Base-by-base conservation (phyloP, 2,797 vertebrate species). In the Brachymystax lenok region DNA sequence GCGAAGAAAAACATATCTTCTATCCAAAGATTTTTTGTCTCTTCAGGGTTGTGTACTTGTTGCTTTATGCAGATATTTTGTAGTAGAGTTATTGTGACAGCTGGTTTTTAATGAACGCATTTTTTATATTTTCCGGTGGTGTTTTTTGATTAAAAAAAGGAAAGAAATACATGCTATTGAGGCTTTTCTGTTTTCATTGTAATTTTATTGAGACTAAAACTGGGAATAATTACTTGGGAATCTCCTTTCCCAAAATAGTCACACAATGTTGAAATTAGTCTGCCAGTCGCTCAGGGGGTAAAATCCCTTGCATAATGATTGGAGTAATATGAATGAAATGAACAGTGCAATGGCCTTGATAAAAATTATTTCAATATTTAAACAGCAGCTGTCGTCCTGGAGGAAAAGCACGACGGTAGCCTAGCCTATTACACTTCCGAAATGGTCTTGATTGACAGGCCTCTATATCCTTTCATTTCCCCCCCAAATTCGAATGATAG, bases 21-120 rank as follows among this genome's bases (percentile, higher is more conserved):
- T 96, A 97, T 96, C 95, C 96, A 97, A 97, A 97, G 96, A 97
- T 96, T 95, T 95, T 95, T 94, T 96, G 95, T 96, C 95, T 97
- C 95, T 96, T 96, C 96, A 96, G 95, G 95, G 95, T 96, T 95
- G 95, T 96, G 89, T 93, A 94, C 95, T 92, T 94, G 95, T 97
- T 96, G 96, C 95, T 97, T 97, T 96, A 95, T 96, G 95, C 94
- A 97, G 95, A 96, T 97, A 96, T 97, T 97, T 98, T 97, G 96
- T 97, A 97, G 95, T 97, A 95, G 95, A 95, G 95, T 94, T 96
- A 93, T 95, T 87, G 93, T 91, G 90, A 93, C 94, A 93, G 93
- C 95, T 96, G 94, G 95, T 97, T 97, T 97, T 94, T 97, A 97
- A 95, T 94, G 88, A 91, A 96, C 91, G 89, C 91, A 93, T 95